Evolutionary conservation across 1,140 invertebrate genomes (phyloP).

Genomic region (Lepidurus couesii): DNA sequence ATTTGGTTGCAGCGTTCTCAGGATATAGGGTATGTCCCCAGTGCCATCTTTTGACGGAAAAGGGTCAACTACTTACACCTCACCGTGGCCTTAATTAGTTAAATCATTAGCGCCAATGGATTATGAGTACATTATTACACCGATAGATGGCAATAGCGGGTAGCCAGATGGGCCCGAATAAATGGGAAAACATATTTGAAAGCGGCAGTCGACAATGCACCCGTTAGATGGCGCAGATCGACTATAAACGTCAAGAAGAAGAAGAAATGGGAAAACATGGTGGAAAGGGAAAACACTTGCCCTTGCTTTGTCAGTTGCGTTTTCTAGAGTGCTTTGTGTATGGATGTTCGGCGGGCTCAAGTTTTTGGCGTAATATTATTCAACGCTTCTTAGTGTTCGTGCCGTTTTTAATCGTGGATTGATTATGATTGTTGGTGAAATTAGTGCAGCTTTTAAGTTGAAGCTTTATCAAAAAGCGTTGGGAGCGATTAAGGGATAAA

Average conservation of each 20-base stretch:
- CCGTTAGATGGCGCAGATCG: too few species aligned
- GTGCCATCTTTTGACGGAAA: too few species aligned
- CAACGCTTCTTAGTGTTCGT: background rate
- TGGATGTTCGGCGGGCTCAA: background rate
- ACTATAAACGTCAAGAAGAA: too few species aligned
- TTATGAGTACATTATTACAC: background rate
- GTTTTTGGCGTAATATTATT: background rate
- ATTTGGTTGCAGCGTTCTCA: too few species aligned
- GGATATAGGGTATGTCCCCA: too few species aligned
- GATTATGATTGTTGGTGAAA: background rate
- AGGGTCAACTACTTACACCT: too few species aligned
- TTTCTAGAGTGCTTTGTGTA: slow-evolving; percentile 14
- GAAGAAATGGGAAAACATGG: background rate
- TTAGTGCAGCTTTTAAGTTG: too few species aligned
- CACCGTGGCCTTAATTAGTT: background rate
- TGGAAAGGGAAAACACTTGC: slow-evolving; percentile 18
- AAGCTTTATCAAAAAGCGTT: background rate
- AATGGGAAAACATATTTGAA: background rate
- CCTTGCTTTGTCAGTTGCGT: slow-evolving; percentile 21
- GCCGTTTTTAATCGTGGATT: background rate
- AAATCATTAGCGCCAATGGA: background rate
- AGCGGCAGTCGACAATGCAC: too few species aligned
- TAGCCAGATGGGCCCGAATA: background rate
- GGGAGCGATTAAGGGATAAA: background rate
- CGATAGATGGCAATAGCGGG: background rate